Base-by-base conservation (phyloP, 2,113 vertebrate species). In the Hippocampus mohnikei region DNA sequence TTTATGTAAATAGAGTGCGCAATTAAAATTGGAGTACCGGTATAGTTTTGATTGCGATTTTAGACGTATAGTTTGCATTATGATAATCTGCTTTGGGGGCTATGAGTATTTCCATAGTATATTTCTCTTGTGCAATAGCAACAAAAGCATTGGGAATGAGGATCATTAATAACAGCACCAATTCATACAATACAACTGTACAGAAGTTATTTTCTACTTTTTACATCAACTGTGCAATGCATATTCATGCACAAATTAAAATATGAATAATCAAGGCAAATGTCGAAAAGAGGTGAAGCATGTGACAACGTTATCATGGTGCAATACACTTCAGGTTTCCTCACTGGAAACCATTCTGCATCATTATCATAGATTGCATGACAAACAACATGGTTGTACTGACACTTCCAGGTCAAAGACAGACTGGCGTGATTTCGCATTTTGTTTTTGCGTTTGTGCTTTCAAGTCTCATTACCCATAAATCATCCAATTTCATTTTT, bases 231-330 rank as follows among this genome's bases (percentile, higher is more conserved):
- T 73, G 1, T 18, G 6, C 62, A 42, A 37, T 46, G 42, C 21
- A 23, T 23, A 7, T 15, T 44, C 15, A 44, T 15, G 59, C 76
- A 78, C 71, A 29, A 61, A 52, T 82, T 67, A 77, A 74, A 72
- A 79, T 79, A 82, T 85, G 81, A 72, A 77, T 74, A 72, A 77
- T 85, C 77, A 83, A 77, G 72, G 73, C 50, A 79, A 84, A 85
- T 78, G 81, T 85, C 62, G 73, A 74, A 74, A 84, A 61, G 79
- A 76, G 41, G 69, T 70, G 56, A 65, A 73, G 72, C 75, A 73
- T 71, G 77, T 82, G 78, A 83, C 72, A 70, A 67, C 11, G 69
- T 84, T 83, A 80, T 81, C 71, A 69, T 80, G 77, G 81, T 25
- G 3, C 78, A 74, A 78, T 75, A 71, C 77, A 82, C 80, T 68